phyloP scores from a whole-genome alignment of 2,113 vertebrate species.

The Gymnocephalus cernua region DNA sequence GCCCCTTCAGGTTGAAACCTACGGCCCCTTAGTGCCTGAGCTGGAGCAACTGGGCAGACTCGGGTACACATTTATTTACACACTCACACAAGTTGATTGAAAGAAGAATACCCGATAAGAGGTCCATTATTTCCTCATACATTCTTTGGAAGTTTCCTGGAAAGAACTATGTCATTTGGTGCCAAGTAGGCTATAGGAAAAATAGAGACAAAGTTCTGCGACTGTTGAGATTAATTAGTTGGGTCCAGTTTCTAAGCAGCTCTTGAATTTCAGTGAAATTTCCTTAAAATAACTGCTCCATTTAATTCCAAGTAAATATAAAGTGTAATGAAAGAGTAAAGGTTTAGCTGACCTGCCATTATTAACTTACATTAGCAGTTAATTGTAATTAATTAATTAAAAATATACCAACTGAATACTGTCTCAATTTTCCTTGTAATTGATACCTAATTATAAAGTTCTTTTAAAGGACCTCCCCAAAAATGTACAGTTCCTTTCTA shows the following conservation, averaged over 20 bases:
- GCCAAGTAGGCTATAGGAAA: not conserved
- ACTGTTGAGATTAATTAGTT: not conserved
- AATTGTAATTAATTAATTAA: not conserved
- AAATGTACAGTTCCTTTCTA: not conserved
- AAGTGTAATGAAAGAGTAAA: no score
- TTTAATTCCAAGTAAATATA: not conserved
- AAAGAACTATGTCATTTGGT: not conserved
- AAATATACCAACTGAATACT: slow-evolving; percentile 1
- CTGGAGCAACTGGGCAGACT: slow-evolving; percentile 88
- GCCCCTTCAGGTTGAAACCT: slow-evolving; percentile 88
- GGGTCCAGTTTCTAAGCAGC: not conserved
- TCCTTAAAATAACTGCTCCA: not conserved
- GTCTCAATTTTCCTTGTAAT: not conserved
- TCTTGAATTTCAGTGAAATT: not conserved
- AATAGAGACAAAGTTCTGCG: not conserved
- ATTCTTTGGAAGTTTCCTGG: slow-evolving; percentile 10
- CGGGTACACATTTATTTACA: slow-evolving; percentile 85
- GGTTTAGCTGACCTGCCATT: not conserved
- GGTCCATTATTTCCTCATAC: not conserved
- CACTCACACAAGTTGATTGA: slow-evolving; percentile 16
- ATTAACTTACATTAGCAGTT: not conserved
- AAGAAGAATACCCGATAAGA: not conserved
- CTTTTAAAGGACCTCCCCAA: not conserved
- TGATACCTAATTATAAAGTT: slow-evolving; percentile 1
- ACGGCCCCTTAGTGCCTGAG: slow-evolving; percentile 91